Evolutionary conservation across 2,113 vertebrate species (phyloP).

Genomic region (Mastomys natalensis): DNA sequence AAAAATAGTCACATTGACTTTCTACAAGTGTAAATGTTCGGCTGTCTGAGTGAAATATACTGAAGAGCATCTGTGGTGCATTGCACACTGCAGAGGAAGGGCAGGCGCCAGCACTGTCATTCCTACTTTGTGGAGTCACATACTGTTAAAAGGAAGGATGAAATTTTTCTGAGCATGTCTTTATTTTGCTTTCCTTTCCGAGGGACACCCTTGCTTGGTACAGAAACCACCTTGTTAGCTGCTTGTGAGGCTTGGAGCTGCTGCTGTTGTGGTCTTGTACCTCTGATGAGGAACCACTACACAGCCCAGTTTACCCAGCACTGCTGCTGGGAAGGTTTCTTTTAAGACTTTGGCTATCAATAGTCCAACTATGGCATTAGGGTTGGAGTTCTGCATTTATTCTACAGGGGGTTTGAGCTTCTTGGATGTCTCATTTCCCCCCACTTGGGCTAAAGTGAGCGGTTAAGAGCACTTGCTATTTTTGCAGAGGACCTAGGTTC

Average conservation of each 20-base stretch:
- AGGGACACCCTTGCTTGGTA: background rate
- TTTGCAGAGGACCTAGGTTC: background rate
- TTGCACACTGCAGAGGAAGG: background rate
- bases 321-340: background rate
- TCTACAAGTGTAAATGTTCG: constrained; percentile 17
- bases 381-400: background rate
- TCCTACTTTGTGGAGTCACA: background rate
- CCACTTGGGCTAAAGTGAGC: background rate
- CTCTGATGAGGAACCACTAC: background rate
- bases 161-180: background rate
- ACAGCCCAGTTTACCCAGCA: background rate
- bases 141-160: background rate
- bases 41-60: background rate
- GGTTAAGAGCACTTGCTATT: background rate
- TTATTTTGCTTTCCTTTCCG: background rate
- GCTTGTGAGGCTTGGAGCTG: background rate
- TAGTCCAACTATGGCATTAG: background rate
- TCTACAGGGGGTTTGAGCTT: background rate
- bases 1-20: background rate
- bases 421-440: background rate
- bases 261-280: background rate
- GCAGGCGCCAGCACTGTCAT: background rate
- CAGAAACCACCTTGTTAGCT: background rate
- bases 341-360: background rate
- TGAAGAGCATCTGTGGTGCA: background rate